These are phyloP conservation scores for Microctenopoma stevenorrisi DNA, from an alignment of 2,797 vertebrate species.

Conservation along the genomic window DNA sequence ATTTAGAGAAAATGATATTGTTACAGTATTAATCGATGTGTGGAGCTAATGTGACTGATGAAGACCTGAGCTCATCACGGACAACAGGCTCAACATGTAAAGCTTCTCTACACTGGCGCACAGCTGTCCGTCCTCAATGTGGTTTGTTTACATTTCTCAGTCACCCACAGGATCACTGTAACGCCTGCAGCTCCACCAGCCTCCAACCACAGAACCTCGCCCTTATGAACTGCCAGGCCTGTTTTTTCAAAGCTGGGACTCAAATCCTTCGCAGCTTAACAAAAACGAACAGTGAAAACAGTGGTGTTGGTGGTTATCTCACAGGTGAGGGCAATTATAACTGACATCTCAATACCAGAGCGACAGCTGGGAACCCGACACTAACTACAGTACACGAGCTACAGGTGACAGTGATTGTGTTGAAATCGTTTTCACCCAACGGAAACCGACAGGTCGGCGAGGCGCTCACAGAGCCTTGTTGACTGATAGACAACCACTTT, in stretches of 20 bases:
- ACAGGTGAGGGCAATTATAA: constrained; percentile 77
- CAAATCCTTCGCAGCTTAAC: constrained; percentile 72
- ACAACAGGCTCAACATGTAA: constrained; percentile 23
- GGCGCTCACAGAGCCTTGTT: constrained; percentile 35
- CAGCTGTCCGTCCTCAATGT: constrained; percentile 70
- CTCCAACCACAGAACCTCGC: constrained; percentile 71
- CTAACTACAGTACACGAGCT: constrained; percentile 37
- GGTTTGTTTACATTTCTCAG: constrained; percentile 82
- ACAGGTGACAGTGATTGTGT: constrained; percentile 57
- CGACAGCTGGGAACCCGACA: constrained; percentile 67
- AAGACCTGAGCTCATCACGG: constrained; percentile 32
- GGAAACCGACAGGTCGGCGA: constrained; percentile 25
- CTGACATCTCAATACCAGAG: constrained; percentile 58
- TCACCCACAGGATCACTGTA: constrained; percentile 78
- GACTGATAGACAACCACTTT: constrained; percentile 34
- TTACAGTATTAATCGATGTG: not conserved
- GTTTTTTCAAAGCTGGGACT: constrained; percentile 71
- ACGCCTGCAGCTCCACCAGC: constrained; percentile 65
- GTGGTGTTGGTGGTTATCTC: constrained; percentile 69
- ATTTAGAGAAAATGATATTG: not conserved
- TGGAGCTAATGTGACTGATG: not conserved
- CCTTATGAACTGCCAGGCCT: constrained; percentile 63
- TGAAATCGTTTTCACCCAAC: constrained; percentile 46
- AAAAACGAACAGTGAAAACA: constrained; percentile 70
- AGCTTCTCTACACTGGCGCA: constrained; percentile 44